A percentile compares a stretch with the other conserved stretches of the same genome.
Evolutionary conservation across 1,140 invertebrate species (phyloP).

Genomic region (Rhyzopertha dominica): DNA sequence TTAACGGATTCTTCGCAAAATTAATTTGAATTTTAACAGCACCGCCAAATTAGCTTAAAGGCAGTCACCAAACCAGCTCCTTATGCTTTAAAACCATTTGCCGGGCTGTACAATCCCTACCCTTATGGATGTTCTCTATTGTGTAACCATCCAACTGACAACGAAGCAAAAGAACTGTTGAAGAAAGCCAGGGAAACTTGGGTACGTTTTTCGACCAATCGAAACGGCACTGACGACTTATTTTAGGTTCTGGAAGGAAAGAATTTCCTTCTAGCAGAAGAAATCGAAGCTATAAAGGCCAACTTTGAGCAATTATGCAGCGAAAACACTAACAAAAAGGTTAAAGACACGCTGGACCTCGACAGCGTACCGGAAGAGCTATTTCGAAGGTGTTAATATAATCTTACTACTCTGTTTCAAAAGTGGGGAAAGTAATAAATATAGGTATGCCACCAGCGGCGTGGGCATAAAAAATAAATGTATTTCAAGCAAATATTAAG

Average conservation of each 20-base stretch:
- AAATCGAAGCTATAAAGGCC: constrained; percentile 49
- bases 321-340: not conserved
- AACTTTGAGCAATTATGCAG: constrained; percentile 37
- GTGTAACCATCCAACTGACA: constrained; percentile 75
- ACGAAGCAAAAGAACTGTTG: constrained; percentile 65
- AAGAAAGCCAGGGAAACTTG: constrained; percentile 65
- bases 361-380: constrained; percentile 54
- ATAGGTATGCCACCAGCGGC: no score
- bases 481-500: no score
- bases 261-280: constrained; percentile 47
- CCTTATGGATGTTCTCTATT: constrained; percentile 70
- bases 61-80: constrained; percentile 51
- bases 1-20: constrained; percentile 1
- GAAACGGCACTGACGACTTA: no score
- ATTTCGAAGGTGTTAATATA: constrained; percentile 46
- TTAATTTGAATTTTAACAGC: constrained; percentile 8
- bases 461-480: no score
- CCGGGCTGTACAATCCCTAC: constrained; percentile 74
- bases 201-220: no score
- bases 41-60: constrained; percentile 23
- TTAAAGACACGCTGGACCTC: constrained; percentile 12
- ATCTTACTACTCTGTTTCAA: no score
- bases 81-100: constrained; percentile 66
- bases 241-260: constrained; percentile 47
- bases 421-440: no score